Conservation (phyloP, 2,113 vertebrate species). For the Triplophysa dalaica region DNA sequence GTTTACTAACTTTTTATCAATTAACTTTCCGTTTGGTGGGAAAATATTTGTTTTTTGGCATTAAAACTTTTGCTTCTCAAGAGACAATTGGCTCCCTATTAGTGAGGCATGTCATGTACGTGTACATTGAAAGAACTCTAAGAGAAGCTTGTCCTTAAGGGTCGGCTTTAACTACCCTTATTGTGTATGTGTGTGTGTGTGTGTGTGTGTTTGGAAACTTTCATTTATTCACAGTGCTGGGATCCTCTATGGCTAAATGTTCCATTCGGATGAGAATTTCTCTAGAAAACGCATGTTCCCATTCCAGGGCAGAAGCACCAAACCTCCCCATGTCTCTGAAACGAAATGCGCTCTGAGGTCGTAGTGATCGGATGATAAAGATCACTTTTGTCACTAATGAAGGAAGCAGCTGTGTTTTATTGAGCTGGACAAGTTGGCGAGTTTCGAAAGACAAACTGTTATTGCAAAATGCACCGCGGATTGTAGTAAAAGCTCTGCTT, state of each 20-base stretch:
- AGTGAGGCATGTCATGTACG: conserved; percentile 1
- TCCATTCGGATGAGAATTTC: neutral
- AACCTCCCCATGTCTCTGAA: neutral
- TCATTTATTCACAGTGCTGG: conserved; percentile 63
- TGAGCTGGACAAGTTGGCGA: neutral
- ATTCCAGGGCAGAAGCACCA: conserved; percentile 55
- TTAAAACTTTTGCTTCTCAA: neutral
- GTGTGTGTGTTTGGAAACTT: conserved; percentile 53
- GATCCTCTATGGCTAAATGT: conserved; percentile 56
- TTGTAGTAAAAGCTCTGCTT: conserved; percentile 30
- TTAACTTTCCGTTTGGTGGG: neutral
- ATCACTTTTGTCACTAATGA: neutral
- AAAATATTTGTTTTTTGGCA: conserved; percentile 13
- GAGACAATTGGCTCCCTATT: neutral
- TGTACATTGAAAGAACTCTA: neutral
- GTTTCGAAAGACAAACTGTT: conserved; percentile 25
- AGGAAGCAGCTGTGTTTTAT: conserved; percentile 4
- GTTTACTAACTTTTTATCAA: neutral
- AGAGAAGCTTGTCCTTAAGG: neutral
- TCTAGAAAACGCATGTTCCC: conserved; percentile 36
- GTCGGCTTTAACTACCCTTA: neutral
- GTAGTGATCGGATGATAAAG: neutral
- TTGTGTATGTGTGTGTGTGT: conserved; percentile 42
- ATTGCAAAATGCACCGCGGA: neutral
- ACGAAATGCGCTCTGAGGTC: neutral